Evolutionary conservation across 2,113 vertebrate genomes (phyloP).

Genomic region (Aegithalos caudatus): DNA sequence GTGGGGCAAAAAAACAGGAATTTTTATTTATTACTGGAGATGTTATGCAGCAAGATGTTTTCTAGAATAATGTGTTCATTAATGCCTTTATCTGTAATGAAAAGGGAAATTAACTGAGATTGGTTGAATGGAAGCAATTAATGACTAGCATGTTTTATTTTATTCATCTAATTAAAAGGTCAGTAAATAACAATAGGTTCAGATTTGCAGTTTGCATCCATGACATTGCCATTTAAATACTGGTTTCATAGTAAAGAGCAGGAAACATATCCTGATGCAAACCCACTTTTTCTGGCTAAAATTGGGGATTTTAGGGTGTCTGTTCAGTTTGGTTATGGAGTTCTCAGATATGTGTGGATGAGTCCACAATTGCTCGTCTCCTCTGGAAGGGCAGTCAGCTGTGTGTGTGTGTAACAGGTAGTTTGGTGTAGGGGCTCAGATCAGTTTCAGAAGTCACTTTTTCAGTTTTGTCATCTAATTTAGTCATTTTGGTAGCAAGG

Average conservation of each 20-base stretch:
- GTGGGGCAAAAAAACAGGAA: background rate
- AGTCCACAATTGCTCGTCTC: fast-evolving
- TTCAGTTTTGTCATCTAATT: background rate
- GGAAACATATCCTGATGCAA: background rate
- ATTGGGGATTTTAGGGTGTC: background rate
- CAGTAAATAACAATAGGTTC: background rate
- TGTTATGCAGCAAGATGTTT: background rate
- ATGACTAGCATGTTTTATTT: background rate
- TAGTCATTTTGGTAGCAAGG: background rate
- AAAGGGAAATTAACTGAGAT: background rate
- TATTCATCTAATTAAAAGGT: background rate
- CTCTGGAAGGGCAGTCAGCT: background rate
- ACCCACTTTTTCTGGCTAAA: background rate
- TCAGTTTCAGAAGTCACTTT: background rate
- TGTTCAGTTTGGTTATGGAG: background rate
- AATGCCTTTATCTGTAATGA: background rate
- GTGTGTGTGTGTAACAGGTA: background rate
- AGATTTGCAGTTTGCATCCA: background rate
- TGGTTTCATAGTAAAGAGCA: background rate
- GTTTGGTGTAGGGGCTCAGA: background rate
- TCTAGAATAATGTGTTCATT: background rate
- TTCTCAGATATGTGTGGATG: background rate
- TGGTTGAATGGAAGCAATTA: background rate
- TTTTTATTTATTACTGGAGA: background rate
- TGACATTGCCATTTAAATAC: background rate